phyloP scores from a whole-genome alignment of 2,113 vertebrate species.

The Sialia sialis region DNA sequence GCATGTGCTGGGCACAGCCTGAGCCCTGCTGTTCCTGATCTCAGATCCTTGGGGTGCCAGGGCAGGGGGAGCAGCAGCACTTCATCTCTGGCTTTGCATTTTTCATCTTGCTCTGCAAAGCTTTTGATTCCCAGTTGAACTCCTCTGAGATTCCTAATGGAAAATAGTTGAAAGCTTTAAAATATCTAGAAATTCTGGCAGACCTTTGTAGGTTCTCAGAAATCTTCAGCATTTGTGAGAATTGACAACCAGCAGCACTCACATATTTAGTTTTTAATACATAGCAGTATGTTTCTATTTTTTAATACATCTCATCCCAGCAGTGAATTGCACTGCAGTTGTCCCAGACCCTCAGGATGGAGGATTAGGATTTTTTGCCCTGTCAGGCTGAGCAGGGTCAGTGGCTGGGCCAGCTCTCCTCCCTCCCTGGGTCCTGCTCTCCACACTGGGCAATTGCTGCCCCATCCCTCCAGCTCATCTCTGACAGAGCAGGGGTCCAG shows the following conservation, averaged over 20 bases:
- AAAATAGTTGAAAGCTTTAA: not conserved
- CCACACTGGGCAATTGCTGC: not conserved
- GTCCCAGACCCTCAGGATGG: no score
- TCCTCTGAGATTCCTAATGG: not conserved
- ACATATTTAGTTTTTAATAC: not conserved
- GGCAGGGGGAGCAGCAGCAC: not conserved
- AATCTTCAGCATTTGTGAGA: not conserved
- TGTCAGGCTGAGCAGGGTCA: no score
- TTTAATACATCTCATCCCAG: no score
- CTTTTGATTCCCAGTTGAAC: not conserved
- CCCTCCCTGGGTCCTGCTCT: not conserved
- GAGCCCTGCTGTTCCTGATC: not conserved
- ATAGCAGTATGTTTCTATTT: rapidly evolving
- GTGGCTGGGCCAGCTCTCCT: not conserved
- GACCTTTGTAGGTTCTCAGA: not conserved
- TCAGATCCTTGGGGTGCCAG: not conserved
- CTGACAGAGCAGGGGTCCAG: not conserved
- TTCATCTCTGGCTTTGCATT: not conserved
- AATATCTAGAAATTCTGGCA: not conserved
- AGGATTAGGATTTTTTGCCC: no score
- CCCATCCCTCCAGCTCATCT: not conserved
- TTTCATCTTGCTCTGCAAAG: not conserved
- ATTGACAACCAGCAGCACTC: not conserved
- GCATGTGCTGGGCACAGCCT: not conserved
- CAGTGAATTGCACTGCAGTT: no score